Evolutionary conservation across 2,888 invertebrate genomes (phyloP).

Genomic region (Bellardia bayeri): DNA sequence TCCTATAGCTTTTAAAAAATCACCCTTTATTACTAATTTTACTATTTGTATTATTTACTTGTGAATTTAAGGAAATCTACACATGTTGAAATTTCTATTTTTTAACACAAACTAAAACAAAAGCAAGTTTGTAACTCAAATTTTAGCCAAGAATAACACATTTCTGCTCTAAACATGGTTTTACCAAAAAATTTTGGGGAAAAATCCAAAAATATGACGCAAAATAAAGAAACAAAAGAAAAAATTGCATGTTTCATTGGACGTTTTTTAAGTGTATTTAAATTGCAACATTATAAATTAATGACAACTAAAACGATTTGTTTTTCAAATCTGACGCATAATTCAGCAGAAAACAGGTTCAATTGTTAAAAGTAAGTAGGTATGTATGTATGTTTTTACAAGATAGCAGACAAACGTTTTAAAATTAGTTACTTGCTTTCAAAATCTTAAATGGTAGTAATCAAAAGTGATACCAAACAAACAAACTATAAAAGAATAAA

Average conservation of each 20-base stretch:
- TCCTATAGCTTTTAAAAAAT: no score
- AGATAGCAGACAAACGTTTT: slow-evolving; percentile 15
- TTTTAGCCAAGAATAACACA: slow-evolving; percentile 21
- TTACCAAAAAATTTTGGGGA: neutral
- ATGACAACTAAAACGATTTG: slow-evolving; percentile 46
- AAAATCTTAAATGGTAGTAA: slow-evolving; percentile 42
- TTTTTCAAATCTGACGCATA: slow-evolving; percentile 21
- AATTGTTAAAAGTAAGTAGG: slow-evolving; percentile 17
- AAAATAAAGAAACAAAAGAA: neutral
- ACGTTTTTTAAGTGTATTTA: slow-evolving; percentile 17
- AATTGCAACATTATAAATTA: slow-evolving; percentile 52
- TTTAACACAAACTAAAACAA: neutral
- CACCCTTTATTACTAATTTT: no score
- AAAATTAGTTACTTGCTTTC: slow-evolving; percentile 32
- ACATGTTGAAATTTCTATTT: slow-evolving; percentile 12
- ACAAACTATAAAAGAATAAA: slow-evolving; percentile 34
- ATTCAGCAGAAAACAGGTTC: slow-evolving; percentile 36
- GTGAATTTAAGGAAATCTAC: slow-evolving; percentile 22
- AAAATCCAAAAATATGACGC: neutral
- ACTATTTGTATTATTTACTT: slow-evolving; percentile 47
- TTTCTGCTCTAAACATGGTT: slow-evolving; percentile 17
- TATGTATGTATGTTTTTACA: neutral
- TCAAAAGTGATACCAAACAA: slow-evolving; percentile 43
- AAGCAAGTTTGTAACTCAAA: neutral
- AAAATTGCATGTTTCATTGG: slow-evolving; percentile 3